Percentiles rank a stretch among this genome's conserved stretches.
Conservation (phyloP, 2,113 vertebrate species). For the Melanotaenia duboulayi region DNA sequence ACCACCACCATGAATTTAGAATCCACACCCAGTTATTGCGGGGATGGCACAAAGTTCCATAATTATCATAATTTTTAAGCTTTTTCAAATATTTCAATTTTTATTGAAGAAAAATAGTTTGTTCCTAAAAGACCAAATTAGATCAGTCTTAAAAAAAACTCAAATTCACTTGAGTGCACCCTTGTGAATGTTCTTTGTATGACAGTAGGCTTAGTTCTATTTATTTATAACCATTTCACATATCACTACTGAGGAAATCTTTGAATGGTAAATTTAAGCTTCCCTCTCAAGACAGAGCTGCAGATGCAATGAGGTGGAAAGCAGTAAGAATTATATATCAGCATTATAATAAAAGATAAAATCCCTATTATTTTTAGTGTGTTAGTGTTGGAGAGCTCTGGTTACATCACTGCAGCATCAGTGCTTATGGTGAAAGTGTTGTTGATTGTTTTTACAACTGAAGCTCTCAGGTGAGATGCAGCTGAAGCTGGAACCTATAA, state of each 20-base stretch:
- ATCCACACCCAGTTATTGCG: neutral
- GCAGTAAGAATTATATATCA: neutral
- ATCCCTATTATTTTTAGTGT: neutral
- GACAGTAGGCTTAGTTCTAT: neutral
- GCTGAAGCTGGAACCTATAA: conserved; percentile 19
- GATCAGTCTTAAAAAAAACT: neutral
- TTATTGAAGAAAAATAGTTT: too few relatives aligned
- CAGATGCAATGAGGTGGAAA: too few relatives aligned
- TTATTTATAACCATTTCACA: neutral
- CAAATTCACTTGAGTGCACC: conserved; percentile 1
- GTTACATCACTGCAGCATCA: neutral
- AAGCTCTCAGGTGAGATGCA: conserved; percentile 43
- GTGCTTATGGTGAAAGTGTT: neutral
- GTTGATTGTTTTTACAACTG: neutral
- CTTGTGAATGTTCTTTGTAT: too few relatives aligned
- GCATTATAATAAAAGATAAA: neutral
- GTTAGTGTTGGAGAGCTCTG: neutral
- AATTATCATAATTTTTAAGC: neutral
- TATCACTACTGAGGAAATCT: neutral
- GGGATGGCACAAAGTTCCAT: neutral
- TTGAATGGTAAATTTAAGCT: neutral
- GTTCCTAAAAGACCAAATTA: neutral
- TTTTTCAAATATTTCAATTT: too few relatives aligned
- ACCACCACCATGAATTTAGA: neutral
- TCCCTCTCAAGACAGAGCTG: neutral